These are phyloP conservation scores for Diplogasteroides magnus DNA, from an alignment of 1,140 invertebrate species.

Conservation along the genomic window DNA sequence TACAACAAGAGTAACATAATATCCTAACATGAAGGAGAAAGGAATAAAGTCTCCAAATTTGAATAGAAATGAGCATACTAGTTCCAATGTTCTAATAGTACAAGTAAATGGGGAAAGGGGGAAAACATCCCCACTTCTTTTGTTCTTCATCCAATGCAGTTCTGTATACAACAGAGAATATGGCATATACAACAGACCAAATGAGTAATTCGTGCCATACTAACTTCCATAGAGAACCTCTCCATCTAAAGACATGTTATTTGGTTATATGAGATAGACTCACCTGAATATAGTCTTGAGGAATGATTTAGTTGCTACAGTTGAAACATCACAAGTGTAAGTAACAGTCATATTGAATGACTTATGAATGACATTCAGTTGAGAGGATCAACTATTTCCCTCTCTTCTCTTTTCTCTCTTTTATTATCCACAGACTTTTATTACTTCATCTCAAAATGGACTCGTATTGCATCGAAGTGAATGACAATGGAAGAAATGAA, in stretches of 20 bases:
- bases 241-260: background rate
- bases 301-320: background rate
- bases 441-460: too few relatives aligned
- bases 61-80: background rate
- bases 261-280: background rate
- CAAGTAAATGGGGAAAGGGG: too few relatives aligned
- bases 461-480: too few relatives aligned
- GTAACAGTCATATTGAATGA: background rate
- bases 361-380: too few relatives aligned
- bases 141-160: background rate
- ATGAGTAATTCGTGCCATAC: background rate
- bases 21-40: constrained; percentile 57
- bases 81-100: background rate
- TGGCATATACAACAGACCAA: background rate
- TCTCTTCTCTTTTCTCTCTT: background rate
- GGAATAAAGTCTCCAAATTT: constrained; percentile 43
- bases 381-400: background rate
- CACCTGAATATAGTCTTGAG: background rate
- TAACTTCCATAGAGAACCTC: background rate
- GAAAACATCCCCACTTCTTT: background rate
- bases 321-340: background rate
- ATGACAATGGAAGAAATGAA: too few relatives aligned
- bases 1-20: constrained; percentile 58
- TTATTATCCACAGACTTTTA: too few relatives aligned
- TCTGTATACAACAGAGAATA: background rate